phyloP scores from a whole-genome alignment of 2,888 invertebrate genomes.

The Tipula helvola region DNA sequence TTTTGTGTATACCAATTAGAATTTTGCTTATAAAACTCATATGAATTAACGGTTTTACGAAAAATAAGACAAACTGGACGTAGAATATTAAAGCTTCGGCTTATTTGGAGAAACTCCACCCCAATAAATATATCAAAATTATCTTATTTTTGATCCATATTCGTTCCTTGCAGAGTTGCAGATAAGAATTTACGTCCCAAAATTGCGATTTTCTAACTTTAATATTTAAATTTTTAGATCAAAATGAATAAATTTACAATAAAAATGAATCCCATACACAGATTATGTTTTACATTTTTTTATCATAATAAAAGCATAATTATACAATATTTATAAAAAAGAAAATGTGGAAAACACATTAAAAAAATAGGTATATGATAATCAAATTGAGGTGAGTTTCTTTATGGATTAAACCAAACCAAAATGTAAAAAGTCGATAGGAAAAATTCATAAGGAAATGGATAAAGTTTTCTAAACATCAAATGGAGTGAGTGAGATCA shows the following conservation, averaged over 20 bases:
- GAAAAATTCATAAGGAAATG: not conserved
- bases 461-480: not conserved
- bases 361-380: not conserved
- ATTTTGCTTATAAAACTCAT: too few species aligned
- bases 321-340: not conserved
- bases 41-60: too few species aligned
- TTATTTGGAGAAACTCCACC: too few species aligned
- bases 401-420: not conserved
- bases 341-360: not conserved
- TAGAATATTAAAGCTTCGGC: too few species aligned
- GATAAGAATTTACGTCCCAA: not conserved
- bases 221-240: not conserved
- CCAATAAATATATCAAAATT: too few species aligned
- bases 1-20: not conserved
- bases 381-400: not conserved
- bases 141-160: too few species aligned
- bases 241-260: not conserved
- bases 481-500: not conserved
- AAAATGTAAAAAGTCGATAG: not conserved
- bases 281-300: not conserved
- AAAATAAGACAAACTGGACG: too few species aligned
- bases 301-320: not conserved
- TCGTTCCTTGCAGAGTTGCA: too few species aligned
- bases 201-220: not conserved
- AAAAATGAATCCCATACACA: not conserved